Conservation (phyloP, 2,888 invertebrate species). For the Cyaniris semiargus region DNA sequence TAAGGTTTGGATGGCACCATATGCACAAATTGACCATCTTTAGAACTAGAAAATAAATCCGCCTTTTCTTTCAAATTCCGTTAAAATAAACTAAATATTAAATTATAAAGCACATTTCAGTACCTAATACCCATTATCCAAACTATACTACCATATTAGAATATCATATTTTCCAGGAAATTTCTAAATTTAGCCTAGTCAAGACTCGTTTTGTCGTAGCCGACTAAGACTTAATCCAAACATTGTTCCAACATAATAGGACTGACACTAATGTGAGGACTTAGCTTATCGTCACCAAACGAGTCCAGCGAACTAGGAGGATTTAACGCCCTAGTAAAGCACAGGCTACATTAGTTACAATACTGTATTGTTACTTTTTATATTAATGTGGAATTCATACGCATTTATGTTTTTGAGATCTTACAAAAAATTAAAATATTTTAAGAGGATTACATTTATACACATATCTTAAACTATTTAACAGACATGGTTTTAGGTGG, state of each 20-base stretch:
- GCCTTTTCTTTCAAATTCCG: too few relatives aligned
- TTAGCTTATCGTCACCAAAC: not conserved
- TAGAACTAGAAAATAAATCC: too few relatives aligned
- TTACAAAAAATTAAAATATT: too few relatives aligned
- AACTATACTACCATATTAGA: not conserved
- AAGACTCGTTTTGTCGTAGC: not conserved
- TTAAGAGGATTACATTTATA: too few relatives aligned
- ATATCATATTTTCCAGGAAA: not conserved
- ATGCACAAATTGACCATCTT: too few relatives aligned
- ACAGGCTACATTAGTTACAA: not conserved
- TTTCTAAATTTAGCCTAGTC: not conserved
- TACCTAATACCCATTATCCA: not conserved
- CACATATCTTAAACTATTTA: too few relatives aligned
- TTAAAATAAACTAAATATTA: too few relatives aligned
- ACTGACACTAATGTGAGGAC: constrained; percentile 2
- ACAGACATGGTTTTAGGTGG: too few relatives aligned
- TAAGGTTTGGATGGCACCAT: too few relatives aligned
- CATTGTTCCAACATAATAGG: not conserved
- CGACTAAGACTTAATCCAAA: not conserved
- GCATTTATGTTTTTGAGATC: too few relatives aligned
- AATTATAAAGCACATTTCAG: not conserved
- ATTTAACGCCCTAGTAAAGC: constrained; percentile 7
- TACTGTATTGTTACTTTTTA: not conserved
- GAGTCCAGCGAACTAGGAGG: not conserved
- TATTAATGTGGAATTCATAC: not conserved